Percentiles rank a stretch among this genome's conserved stretches.
These are phyloP conservation scores for Cheilinus undulatus DNA, from an alignment of 2,113 vertebrate species.

Conservation along the genomic window DNA sequence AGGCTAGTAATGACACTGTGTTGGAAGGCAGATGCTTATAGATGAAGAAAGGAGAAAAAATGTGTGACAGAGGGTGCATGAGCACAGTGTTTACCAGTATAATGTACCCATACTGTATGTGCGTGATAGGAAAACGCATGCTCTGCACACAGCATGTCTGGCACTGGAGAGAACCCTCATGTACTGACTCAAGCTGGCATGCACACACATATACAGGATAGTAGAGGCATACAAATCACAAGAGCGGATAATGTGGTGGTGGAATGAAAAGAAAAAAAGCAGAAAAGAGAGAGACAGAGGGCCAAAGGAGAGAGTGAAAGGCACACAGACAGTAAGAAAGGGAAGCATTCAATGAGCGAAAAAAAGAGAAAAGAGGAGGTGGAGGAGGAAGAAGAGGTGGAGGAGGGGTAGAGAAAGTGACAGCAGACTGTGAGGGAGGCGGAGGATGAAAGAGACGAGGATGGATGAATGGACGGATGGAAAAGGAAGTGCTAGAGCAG, in stretches of 20 bases:
- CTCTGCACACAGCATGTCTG: conserved; percentile 57
- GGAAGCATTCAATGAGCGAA: conserved; percentile 14
- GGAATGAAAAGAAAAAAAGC: conserved; percentile 45
- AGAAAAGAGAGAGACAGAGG: not conserved
- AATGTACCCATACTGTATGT: conserved; percentile 47
- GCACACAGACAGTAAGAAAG: conserved; percentile 19
- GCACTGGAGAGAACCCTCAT: conserved; percentile 54
- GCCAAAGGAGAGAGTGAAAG: conserved; percentile 4
- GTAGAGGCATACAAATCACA: conserved; percentile 32
- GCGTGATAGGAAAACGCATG: conserved; percentile 50
- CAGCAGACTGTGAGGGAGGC: conserved; percentile 54
- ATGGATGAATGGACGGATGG: conserved; percentile 41
- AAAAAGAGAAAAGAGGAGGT: conserved; percentile 1
- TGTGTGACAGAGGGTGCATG: not conserved
- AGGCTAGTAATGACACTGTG: conserved; percentile 14
- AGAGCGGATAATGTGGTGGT: conserved; percentile 39
- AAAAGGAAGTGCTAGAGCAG: conserved; percentile 40
- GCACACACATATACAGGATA: not conserved
- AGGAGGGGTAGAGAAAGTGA: conserved; percentile 8
- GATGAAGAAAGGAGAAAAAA: conserved; percentile 10
- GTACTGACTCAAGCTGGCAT: conserved; percentile 19
- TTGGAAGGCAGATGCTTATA: conserved; percentile 14
- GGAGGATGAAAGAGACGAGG: conserved; percentile 41
- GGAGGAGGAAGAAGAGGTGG: not conserved
- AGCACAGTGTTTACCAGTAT: conserved; percentile 26